Conservation (phyloP, 2,113 vertebrate genomes). For the Myotis lucifugus region DNA sequence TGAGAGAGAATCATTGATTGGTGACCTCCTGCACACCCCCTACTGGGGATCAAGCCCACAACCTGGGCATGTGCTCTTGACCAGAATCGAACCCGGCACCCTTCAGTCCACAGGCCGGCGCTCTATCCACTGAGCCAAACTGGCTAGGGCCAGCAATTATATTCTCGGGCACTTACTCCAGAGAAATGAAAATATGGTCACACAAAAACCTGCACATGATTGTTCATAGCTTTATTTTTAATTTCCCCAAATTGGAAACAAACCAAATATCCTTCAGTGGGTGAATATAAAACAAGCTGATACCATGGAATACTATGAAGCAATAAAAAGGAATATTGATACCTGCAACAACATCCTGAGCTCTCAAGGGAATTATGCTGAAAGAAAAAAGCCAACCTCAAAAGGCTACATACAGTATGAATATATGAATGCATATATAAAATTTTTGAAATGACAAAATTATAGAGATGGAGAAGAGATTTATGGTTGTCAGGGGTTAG, state of each 20-base stretch:
- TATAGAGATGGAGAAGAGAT: not conserved
- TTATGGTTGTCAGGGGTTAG: not conserved
- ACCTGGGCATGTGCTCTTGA: too few relatives aligned
- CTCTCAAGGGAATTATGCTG: not conserved
- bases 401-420: not conserved
- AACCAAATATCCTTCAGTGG: not conserved
- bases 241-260: not conserved
- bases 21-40: too few relatives aligned
- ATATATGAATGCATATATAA: not conserved
- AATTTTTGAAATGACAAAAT: conserved; percentile 28
- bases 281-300: not conserved
- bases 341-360: not conserved
- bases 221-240: not conserved
- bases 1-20: too few relatives aligned
- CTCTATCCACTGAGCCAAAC: too few relatives aligned
- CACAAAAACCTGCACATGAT: not conserved
- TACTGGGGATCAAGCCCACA: too few relatives aligned
- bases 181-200: conserved; percentile 15
- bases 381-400: not conserved
- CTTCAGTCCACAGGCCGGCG: too few relatives aligned
- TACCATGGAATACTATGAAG: not conserved
- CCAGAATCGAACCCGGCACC: too few relatives aligned
- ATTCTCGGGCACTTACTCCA: not conserved
- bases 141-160: not conserved
- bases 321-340: not conserved